Evolutionary conservation across 2,888 invertebrate species (phyloP), one percentile per base, ranked within the genome.

Genomic region (Napeogenes inachia): DNA sequence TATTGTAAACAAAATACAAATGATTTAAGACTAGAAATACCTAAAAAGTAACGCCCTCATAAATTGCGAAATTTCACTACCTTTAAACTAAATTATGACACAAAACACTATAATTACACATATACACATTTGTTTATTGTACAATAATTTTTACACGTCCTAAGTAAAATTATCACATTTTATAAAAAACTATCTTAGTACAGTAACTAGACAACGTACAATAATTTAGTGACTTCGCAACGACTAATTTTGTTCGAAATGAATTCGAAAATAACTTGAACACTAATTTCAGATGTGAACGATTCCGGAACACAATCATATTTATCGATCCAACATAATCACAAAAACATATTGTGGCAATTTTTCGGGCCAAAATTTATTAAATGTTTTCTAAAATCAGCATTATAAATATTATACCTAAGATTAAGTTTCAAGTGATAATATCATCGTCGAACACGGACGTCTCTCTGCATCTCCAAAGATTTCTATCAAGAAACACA

Each of bases 211-310:
- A 79, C 77, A 81, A 83, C 79, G 74, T 79, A 79, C 77, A 82
- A 85, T 86, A 85, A 83, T 83, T 85, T 85, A 86, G 82, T 87
- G 85, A 88, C 87, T 86, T 73, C 72, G 69, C 78, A 79, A 80
- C 76, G 73, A 77, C 81, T 72, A 71, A 68, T 69, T 65, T 66
- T 66, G 61, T 60, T 57, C 62, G 58, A 61, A 59, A 69, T 68
- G 67, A 59, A 60, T 59, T 62, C 63, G 57, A 69, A 67, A 4
- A 50, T 13, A 21, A 50, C 5, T 50, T 50, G 13, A 50, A 50
- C 21, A 21, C 47, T 50, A 21, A 50, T 30, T 50, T 5, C 30
- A 4, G 47, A 8, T 3, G 42, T 42, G 42, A 42, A 13, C 6
- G 13, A 47, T 57, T 57, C 47, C n/a, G 13, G 47, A 13, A 45